Conservation (phyloP, 2,113 vertebrate genomes). For the Pseudopipra pipra region DNA sequence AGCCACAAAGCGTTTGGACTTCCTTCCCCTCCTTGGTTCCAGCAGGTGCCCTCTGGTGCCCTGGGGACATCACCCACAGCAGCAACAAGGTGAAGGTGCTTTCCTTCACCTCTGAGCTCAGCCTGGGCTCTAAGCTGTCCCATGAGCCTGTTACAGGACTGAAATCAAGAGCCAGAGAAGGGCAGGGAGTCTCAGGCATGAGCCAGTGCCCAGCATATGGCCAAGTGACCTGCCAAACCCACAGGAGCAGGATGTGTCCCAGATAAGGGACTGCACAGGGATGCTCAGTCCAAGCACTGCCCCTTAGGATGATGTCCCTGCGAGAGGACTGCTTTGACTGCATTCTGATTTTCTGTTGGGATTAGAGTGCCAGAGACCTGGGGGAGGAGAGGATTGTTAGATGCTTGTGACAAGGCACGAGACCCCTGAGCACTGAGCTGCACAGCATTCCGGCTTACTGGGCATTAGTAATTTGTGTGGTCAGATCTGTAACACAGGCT, state of each 20-base stretch:
- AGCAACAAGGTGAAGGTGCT: rapidly evolving
- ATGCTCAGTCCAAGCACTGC: not conserved
- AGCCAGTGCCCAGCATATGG: not conserved
- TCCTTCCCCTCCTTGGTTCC: not conserved
- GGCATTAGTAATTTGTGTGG: rapidly evolving
- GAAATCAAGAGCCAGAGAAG: not conserved
- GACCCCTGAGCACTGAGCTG: rapidly evolving
- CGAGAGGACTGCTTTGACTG: not conserved
- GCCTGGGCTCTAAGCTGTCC: not conserved
- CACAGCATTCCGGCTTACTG: not conserved
- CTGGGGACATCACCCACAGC: rapidly evolving
- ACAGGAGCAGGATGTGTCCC: not conserved
- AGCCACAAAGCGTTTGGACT: not conserved
- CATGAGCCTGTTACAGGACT: rapidly evolving
- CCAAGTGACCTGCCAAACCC: not conserved
- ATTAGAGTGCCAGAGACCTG: not conserved
- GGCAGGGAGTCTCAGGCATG: not conserved
- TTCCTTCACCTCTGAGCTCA: not conserved
- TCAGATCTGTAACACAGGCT: not conserved
- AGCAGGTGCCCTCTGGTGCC: not conserved
- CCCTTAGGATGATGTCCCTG: not conserved
- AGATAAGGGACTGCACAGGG: not conserved
- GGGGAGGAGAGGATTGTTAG: not conserved
- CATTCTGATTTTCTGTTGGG: not conserved
- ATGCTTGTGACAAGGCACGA: not conserved